Base-by-base conservation (phyloP, 1,140 invertebrate genomes). In the Rhysida immarginata region DNA sequence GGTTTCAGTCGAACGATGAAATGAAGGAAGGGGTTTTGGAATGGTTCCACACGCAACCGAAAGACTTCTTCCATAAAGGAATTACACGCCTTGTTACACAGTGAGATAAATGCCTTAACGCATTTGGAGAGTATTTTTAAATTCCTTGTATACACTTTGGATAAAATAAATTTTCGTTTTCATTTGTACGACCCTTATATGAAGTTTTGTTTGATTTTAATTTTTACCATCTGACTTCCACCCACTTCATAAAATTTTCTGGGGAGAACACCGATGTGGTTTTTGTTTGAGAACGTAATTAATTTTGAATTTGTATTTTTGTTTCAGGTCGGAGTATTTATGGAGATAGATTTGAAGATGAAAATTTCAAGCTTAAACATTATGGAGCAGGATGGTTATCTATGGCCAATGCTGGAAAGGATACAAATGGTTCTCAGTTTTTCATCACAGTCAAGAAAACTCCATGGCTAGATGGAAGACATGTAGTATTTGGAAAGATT, bases 361-460 rank as follows among this genome's bases (percentile, higher is more conserved):
- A 97, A 68, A 96, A 97, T 74, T 98, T 97, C 75, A 95, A 96
- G 61, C 65, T 76, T 62, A 76, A 74, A 61, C 76, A 78, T 60
- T 70, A 74, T 59, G 71, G 72, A 11, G 56, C 71, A 58, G 74
- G 74, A 24, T 75, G 71, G 70, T 69, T 96, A 51, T 93, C 88
- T 0, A 96, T 97, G 92, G 92, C 92, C 52, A 96, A 96, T 72
- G 87, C 90, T 69, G 88, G 86, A 54, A 89, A 90, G 71, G 89
- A 98, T 69, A 96, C 95, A 29, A 99, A 98, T 74, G 95, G 95
- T 24, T 96, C 91, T 23, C 95, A 99, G 67, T 99, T 99, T 74
- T 99, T 98, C 67, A 94, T 98, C 66, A 95, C 91, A 18, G 83
- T 82, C 1, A 86, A 86, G 60, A 78, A 84, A 64, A 98, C 95